A percentile compares a stretch with the other conserved stretches of the same genome.
Evolutionary conservation across 2,797 vertebrate genomes (phyloP).

Genomic region (Notoglanidium macrostoma): DNA sequence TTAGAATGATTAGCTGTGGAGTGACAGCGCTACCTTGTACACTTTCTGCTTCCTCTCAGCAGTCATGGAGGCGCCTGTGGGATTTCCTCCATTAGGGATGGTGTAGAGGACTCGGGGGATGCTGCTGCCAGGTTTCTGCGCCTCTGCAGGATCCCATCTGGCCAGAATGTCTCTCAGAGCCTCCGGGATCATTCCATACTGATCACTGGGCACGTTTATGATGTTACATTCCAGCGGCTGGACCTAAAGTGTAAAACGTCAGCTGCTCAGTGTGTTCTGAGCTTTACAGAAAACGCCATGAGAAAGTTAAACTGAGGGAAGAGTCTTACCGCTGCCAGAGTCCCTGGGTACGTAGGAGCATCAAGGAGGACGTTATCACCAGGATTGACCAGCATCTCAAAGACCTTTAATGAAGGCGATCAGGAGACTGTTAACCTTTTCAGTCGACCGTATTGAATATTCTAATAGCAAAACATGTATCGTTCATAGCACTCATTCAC

Average conservation of each 20-base stretch:
- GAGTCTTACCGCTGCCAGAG: conserved; percentile 77
- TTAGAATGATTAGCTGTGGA: neutral
- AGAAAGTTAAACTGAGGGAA: neutral
- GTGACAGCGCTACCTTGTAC: conserved; percentile 74
- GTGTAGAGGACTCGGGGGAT: conserved; percentile 79
- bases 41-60: conserved; percentile 80
- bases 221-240: conserved; percentile 82
- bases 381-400: conserved; percentile 91
- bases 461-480: neutral
- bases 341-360: conserved; percentile 86
- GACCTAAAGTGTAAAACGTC: conserved; percentile 68
- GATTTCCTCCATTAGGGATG: conserved; percentile 87
- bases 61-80: conserved; percentile 82
- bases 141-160: conserved; percentile 78
- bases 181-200: conserved; percentile 81
- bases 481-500: neutral
- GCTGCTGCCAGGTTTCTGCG: conserved; percentile 62
- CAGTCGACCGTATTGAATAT: too few relatives aligned
- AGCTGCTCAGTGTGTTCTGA: neutral
- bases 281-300: neutral
- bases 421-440: neutral
- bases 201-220: conserved; percentile 78
- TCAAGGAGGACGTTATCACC: conserved; percentile 90
- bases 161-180: conserved; percentile 77
- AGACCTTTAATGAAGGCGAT: conserved; percentile 74